phyloP scores from a whole-genome alignment of 2,888 invertebrate genomes.

The Julus scanicus region DNA sequence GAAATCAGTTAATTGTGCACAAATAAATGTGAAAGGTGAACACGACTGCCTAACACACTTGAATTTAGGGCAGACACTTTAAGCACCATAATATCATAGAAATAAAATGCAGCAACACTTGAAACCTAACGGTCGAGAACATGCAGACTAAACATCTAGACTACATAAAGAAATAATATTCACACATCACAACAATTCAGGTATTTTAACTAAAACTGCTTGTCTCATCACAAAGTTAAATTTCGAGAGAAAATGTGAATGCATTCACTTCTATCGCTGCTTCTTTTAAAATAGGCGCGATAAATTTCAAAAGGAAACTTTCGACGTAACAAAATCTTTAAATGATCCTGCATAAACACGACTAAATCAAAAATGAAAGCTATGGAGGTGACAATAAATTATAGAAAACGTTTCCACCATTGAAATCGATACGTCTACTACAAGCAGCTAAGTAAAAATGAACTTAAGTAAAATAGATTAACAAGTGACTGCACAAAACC shows the following conservation, averaged over 20 bases:
- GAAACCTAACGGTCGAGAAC: neutral
- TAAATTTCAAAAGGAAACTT: neutral
- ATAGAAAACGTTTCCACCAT: slow-evolving; percentile 38
- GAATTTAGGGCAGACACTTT: slow-evolving; percentile 24
- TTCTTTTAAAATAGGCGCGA: neutral
- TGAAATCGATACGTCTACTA: slow-evolving; percentile 24
- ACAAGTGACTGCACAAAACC: slow-evolving; percentile 45
- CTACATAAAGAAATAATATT: neutral
- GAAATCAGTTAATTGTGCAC: neutral
- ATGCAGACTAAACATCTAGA: neutral
- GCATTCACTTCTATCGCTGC: slow-evolving; percentile 11
- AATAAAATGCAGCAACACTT: slow-evolving; percentile 27
- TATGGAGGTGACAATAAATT: neutral
- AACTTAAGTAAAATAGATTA: slow-evolving; percentile 41
- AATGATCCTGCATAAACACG: neutral
- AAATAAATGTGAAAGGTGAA: neutral
- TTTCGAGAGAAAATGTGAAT: neutral
- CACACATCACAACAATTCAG: neutral
- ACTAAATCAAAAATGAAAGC: neutral
- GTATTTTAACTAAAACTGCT: neutral
- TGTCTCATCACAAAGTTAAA: neutral
- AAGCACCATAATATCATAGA: neutral
- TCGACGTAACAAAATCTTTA: neutral
- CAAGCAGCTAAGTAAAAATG: slow-evolving; percentile 10
- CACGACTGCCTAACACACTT: neutral